A percentile compares a stretch with the other conserved stretches of the same genome.
Evolutionary conservation across 2,888 invertebrate genomes (phyloP).

Genomic region (Zygothrica quintamaculata): DNA sequence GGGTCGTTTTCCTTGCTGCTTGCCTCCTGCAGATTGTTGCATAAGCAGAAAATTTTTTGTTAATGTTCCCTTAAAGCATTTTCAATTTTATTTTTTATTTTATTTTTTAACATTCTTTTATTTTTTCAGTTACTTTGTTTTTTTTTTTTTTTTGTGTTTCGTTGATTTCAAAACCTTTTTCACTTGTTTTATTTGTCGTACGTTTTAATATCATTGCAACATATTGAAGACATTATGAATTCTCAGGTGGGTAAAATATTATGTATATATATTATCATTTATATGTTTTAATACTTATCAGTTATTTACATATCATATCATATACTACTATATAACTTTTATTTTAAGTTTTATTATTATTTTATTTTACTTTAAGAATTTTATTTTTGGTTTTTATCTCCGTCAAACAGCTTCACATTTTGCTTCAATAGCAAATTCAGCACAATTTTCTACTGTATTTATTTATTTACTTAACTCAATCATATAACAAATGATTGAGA

Average conservation of each 20-base stretch:
- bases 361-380: background rate
- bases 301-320: too few relatives aligned
- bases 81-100: slow-evolving; percentile 13
- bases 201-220: slow-evolving; percentile 30
- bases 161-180: too few relatives aligned
- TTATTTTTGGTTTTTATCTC: background rate
- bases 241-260: slow-evolving; percentile 68
- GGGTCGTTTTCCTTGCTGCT: slow-evolving; percentile 50
- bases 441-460: too few relatives aligned
- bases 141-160: slow-evolving; percentile 32
- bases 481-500: too few relatives aligned
- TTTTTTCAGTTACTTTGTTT: slow-evolving; percentile 25
- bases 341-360: background rate
- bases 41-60: slow-evolving; percentile 63
- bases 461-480: background rate
- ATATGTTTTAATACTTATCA: too few relatives aligned
- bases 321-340: background rate
- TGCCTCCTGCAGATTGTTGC: slow-evolving; percentile 73
- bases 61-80: slow-evolving; percentile 14
- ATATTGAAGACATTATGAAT: slow-evolving; percentile 55
- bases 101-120: slow-evolving; percentile 20
- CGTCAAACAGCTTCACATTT: background rate
- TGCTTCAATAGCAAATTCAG: too few relatives aligned
- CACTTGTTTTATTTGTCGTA: slow-evolving; percentile 30
- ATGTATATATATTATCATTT: background rate